Percentiles rank a stretch among this genome's conserved stretches.
Conservation (phyloP, 35 echinoderm and acorn worm genomes). For the Ophiothrix spiculata region DNA sequence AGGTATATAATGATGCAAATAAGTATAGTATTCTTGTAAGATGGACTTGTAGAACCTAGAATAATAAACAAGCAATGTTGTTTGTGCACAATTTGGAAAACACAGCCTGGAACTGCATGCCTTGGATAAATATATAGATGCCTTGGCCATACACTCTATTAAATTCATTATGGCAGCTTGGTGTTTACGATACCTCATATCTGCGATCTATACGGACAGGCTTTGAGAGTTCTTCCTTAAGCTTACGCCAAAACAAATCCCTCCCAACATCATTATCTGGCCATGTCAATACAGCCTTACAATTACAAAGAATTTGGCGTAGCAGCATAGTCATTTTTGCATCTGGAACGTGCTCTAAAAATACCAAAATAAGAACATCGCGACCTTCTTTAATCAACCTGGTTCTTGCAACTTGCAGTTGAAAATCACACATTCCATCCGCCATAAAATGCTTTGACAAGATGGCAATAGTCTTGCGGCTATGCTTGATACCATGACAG, state of each 20-base stretch:
- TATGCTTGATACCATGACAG: not conserved
- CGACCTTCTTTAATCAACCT: not conserved
- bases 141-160: too few relatives aligned
- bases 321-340: not conserved
- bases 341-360: not conserved
- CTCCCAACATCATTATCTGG: not conserved
- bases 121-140: too few relatives aligned
- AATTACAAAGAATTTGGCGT: not conserved
- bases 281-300: not conserved
- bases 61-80: too few relatives aligned
- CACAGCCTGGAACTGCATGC: too few relatives aligned
- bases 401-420: not conserved
- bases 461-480: not conserved
- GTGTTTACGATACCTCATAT: not conserved
- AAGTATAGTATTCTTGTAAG: too few relatives aligned
- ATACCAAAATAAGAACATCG: not conserved
- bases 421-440: not conserved
- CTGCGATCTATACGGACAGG: not conserved
- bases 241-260: not conserved
- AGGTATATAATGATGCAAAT: too few relatives aligned
- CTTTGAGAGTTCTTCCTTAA: not conserved
- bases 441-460: not conserved
- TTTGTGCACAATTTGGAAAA: too few relatives aligned
- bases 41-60: too few relatives aligned
- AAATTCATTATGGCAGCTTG: too few relatives aligned